Base-by-base conservation (phyloP, 2,888 invertebrate species). In the Druceiella hillmani region DNA sequence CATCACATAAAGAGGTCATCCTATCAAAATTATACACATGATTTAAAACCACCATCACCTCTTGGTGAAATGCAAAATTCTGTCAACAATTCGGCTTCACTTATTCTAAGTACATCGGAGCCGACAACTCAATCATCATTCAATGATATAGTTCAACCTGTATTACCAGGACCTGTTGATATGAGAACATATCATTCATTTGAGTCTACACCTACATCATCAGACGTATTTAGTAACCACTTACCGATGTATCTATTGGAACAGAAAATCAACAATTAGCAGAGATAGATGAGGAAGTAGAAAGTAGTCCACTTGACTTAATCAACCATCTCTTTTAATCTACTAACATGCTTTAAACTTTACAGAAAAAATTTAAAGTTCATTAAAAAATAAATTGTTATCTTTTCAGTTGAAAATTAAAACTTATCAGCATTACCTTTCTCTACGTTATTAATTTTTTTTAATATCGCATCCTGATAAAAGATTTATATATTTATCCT, bases 161-260 rank as follows among this genome's bases (percentile, higher is more conserved):
- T 89, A 33, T 60, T 90, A 44, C 89, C 90, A 1, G 90, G 88
- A 2, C 90, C 90, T 0, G 90, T 90, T 1, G 89, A 90, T 57
- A 90, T 90, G 90, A 78, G 90, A 36, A 89, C 89, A 0, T 90
- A 90, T 57, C 86, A 80, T 54, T 66, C 74, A 2, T 70, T 75
- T 41, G 81, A 81, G 44, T 72, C 74, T 14, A 65, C 67, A 2
- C 75, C 76, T 31, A 61, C 70, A 1, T 71, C 78, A 12, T 66
- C 66, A 3, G 81, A 81, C 45, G 72, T 77, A 1, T 80, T 76
- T 46, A 74, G 76, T 38, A 77, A 75, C 53, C 78, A 84, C 55
- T 58, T 86, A 29, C 53, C 12, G 74, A 75, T 6, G 85, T 85
- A 52, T 79, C 80, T 24, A 76, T 75, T 38, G 81, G 78, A 25